These are phyloP conservation scores for Chiroxiphia lanceolata DNA, from an alignment of 2,797 vertebrate genomes.

Conservation along the genomic window DNA sequence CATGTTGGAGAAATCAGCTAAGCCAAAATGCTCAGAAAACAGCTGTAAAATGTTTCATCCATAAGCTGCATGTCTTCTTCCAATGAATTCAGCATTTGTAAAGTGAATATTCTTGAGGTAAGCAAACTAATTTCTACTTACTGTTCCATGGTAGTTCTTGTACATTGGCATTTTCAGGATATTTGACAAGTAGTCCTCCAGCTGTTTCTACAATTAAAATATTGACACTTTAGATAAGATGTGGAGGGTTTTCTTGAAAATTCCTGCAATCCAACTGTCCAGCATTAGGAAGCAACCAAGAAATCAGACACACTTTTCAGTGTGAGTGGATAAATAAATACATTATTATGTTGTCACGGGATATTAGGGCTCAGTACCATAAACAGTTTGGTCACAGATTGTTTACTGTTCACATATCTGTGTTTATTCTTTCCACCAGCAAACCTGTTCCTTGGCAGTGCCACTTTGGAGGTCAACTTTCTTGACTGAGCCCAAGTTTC, in stretches of 20 bases:
- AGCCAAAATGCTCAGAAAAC: neutral
- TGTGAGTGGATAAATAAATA: neutral
- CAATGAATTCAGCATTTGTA: neutral
- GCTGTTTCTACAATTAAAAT: constrained; percentile 87
- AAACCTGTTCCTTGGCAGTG: neutral
- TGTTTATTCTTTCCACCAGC: neutral
- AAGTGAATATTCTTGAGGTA: neutral
- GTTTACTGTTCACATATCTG: neutral
- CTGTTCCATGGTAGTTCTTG: constrained; percentile 92
- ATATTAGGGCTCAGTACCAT: neutral
- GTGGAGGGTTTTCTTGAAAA: neutral
- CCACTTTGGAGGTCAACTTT: neutral
- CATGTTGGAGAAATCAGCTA: neutral
- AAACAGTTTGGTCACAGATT: neutral
- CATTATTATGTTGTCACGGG: neutral
- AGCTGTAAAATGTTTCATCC: neutral
- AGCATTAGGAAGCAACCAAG: neutral
- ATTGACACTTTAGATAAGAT: neutral
- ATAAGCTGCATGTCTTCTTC: neutral
- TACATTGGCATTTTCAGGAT: constrained; percentile 92
- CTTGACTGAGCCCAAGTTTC: neutral
- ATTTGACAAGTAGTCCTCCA: constrained; percentile 95
- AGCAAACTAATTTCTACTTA: constrained; percentile 75
- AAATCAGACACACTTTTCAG: neutral
- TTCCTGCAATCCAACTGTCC: neutral